Evolutionary conservation across 2,113 vertebrate genomes (phyloP).

Genomic region (Odocoileus hemionus): DNA sequence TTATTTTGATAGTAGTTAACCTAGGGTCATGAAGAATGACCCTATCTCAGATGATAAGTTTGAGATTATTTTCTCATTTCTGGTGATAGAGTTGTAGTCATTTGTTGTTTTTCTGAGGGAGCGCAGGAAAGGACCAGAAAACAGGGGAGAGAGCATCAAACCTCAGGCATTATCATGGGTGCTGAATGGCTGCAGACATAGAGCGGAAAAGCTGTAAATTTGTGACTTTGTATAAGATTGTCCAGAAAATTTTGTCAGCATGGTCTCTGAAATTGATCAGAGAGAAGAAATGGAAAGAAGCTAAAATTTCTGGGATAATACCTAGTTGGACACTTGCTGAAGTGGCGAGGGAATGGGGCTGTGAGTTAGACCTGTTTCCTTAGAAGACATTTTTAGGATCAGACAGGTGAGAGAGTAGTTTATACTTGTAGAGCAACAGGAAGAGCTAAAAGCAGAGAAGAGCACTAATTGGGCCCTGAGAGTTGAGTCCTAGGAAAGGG

Average conservation of each 20-base stretch:
- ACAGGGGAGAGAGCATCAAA: not conserved
- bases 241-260: not conserved
- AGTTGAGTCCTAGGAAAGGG: not conserved
- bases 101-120: not conserved
- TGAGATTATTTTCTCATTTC: slow-evolving; percentile 3
- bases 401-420: not conserved
- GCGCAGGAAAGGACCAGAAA: not conserved
- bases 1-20: not conserved
- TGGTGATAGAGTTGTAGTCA: not conserved
- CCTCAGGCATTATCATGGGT: not conserved
- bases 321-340: not conserved
- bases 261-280: not conserved
- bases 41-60: not conserved
- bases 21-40: not conserved
- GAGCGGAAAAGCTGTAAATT: not conserved
- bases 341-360: not conserved
- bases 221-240: not conserved
- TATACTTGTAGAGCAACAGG: not conserved
- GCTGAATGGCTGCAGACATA: not conserved
- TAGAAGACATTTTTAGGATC: not conserved
- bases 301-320: not conserved
- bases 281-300: not conserved
- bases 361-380: not conserved
- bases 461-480: not conserved
- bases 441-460: not conserved